phyloP scores from a whole-genome alignment of 2,113 vertebrate species.

The Podarcis muralis region DNA sequence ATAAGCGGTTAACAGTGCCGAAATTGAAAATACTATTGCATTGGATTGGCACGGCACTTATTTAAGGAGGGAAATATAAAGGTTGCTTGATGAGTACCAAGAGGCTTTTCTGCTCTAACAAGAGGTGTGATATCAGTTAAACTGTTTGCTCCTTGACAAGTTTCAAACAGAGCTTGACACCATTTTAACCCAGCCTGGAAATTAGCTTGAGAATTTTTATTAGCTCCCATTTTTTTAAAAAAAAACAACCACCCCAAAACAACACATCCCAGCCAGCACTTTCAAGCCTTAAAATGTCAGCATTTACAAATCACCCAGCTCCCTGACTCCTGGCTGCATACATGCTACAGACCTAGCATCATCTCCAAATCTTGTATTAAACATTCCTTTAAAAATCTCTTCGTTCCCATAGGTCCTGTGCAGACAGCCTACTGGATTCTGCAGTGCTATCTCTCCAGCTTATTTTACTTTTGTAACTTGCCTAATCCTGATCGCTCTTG shows the following conservation, averaged over 20 bases:
- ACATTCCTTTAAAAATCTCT: not conserved
- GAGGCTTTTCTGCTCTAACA: slow-evolving; percentile 4
- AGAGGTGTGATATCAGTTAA: slow-evolving; percentile 14
- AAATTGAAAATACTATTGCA: not conserved
- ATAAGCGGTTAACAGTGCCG: not conserved
- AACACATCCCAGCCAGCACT: not conserved
- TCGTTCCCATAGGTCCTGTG: not conserved
- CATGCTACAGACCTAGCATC: not conserved
- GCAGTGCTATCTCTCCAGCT: not conserved
- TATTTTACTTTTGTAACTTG: not conserved
- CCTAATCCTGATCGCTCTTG: not conserved
- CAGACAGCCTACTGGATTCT: not conserved
- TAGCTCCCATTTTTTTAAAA: not conserved
- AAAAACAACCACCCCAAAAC: not conserved
- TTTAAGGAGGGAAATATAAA: slow-evolving; percentile 18
- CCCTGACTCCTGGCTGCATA: not conserved
- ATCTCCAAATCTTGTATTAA: not conserved
- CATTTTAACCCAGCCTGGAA: slow-evolving; percentile 4
- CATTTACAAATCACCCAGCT: not conserved
- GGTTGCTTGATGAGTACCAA: not conserved
- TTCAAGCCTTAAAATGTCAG: not conserved
- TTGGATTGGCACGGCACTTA: not conserved
- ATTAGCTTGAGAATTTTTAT: not conserved
- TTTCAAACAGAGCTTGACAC: slow-evolving; percentile 2
- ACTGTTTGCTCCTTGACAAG: not conserved